Evolutionary conservation across 2,888 invertebrate species (phyloP).

Genomic region (Troides oblongomaculatus): DNA sequence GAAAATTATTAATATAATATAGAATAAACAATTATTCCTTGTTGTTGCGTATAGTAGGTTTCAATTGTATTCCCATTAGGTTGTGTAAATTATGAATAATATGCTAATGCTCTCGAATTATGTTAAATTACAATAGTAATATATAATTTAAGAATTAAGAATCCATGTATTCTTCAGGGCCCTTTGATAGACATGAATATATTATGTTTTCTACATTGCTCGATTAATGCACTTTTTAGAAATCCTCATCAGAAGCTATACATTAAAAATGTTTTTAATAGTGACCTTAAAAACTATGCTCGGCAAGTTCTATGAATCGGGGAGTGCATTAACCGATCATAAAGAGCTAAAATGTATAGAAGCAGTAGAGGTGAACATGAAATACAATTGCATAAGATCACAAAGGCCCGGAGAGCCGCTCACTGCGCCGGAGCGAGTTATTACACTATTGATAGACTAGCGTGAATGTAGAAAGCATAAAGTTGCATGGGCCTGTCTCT

Average conservation of each 20-base stretch:
- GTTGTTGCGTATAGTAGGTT: background rate
- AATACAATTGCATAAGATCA: conserved; percentile 54
- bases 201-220: too few species aligned
- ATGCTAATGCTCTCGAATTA: background rate
- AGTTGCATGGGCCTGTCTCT: conserved; percentile 37
- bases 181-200: too few species aligned
- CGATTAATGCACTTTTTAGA: too few species aligned
- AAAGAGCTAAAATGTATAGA: conserved; percentile 44
- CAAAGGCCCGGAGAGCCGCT: conserved; percentile 51
- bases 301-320: conserved; percentile 20
- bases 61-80: background rate
- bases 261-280: too few species aligned
- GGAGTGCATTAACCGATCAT: conserved; percentile 34
- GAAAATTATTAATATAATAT: background rate
- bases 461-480: conserved; percentile 42
- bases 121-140: too few species aligned
- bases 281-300: background rate
- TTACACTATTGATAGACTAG: conserved; percentile 51
- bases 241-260: too few species aligned
- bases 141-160: too few species aligned
- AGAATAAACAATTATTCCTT: background rate
- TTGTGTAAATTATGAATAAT: background rate
- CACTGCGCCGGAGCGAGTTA: conserved; percentile 44
- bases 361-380: conserved; percentile 48
- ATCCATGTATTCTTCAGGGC: too few species aligned